phyloP scores from a whole-genome alignment of 2,888 invertebrate genomes.

The Podotricha telesiphe region DNA sequence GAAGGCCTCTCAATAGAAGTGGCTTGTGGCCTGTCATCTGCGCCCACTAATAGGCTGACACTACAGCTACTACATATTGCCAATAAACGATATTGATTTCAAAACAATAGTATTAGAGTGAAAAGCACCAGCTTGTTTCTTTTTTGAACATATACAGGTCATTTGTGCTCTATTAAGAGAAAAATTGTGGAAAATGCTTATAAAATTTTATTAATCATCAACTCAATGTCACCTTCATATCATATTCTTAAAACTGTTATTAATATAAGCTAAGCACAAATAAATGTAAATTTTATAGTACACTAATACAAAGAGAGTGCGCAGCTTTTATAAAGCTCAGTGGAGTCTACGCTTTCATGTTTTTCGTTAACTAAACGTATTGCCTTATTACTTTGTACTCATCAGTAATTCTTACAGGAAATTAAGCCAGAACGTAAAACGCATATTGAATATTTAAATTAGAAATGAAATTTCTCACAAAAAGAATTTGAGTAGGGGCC shows the following conservation, averaged over 20 bases:
- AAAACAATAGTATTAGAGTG: constrained; percentile 26
- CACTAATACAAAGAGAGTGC: not conserved
- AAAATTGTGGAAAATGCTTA: not conserved
- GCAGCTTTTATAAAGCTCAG: constrained; percentile 2
- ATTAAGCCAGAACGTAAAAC: constrained; percentile 54
- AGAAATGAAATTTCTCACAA: constrained; percentile 60
- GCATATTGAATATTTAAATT: constrained; percentile 70
- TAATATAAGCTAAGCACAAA: not conserved
- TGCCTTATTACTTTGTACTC: constrained; percentile 68
- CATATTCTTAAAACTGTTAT: not conserved
- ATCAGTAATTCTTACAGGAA: constrained; percentile 60
- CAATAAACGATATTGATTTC: constrained; percentile 45
- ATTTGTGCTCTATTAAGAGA: not conserved
- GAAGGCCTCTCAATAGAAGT: constrained; percentile 45
- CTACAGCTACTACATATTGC: constrained; percentile 44
- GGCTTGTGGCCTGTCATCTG: constrained; percentile 44
- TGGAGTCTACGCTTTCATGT: constrained; percentile 5
- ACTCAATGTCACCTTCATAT: not conserved
- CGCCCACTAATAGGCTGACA: constrained; percentile 48
- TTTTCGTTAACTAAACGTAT: constrained; percentile 63
- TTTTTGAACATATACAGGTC: constrained; percentile 2
- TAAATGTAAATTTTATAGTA: not conserved
- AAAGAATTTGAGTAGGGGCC: constrained; percentile 71
- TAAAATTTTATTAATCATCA: not conserved
- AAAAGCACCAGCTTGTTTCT: not conserved